Evolutionary conservation across 1,140 invertebrate genomes (phyloP).

Genomic region (Agraylea sexmaculata): DNA sequence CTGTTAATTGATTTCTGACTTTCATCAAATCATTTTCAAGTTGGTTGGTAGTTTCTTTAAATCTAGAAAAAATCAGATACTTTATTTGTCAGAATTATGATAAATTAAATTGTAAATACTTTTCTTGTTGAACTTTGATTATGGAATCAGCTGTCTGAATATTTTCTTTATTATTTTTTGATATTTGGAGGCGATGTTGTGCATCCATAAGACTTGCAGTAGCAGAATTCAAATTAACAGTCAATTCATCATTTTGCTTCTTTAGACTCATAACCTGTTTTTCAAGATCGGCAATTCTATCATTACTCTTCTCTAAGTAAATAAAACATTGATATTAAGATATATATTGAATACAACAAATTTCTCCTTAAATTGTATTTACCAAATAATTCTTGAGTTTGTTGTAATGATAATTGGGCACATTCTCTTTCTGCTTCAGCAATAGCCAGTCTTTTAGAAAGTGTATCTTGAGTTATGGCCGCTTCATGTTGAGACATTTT

Average conservation of each 20-base stretch:
- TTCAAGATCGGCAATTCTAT: slow-evolving; percentile 32
- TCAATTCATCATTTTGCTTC: slow-evolving; percentile 31
- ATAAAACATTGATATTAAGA: background rate
- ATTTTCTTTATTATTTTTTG: slow-evolving; percentile 25
- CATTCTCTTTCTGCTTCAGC: slow-evolving; percentile 40
- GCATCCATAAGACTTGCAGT: slow-evolving; percentile 31
- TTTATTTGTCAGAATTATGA: background rate
- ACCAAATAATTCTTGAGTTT: slow-evolving; percentile 43
- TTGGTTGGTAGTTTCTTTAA: slow-evolving; percentile 35
- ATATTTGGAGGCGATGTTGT: slow-evolving; percentile 31
- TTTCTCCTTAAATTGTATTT: slow-evolving; percentile 12
- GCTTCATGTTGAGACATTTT: slow-evolving; percentile 22
- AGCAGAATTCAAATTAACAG: slow-evolving; percentile 28
- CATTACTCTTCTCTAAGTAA: slow-evolving; percentile 31
- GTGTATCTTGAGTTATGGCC: slow-evolving; percentile 28
- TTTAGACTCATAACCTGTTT: slow-evolving; percentile 26
- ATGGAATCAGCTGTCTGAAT: slow-evolving; percentile 35
- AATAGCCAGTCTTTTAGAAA: slow-evolving; percentile 34
- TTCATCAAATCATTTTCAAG: slow-evolving; percentile 35
- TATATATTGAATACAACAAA: background rate
- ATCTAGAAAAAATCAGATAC: slow-evolving; percentile 26
- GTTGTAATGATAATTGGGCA: slow-evolving; percentile 35
- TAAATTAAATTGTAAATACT: slow-evolving; percentile 21
- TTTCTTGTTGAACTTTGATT: slow-evolving; percentile 37
- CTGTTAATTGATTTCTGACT: slow-evolving; percentile 32